A percentile compares a stretch with the other conserved stretches of the same genome.
phyloP scores from a whole-genome alignment of 2,113 vertebrate genomes.

The Sinocyclocheilus anshuiensis region DNA sequence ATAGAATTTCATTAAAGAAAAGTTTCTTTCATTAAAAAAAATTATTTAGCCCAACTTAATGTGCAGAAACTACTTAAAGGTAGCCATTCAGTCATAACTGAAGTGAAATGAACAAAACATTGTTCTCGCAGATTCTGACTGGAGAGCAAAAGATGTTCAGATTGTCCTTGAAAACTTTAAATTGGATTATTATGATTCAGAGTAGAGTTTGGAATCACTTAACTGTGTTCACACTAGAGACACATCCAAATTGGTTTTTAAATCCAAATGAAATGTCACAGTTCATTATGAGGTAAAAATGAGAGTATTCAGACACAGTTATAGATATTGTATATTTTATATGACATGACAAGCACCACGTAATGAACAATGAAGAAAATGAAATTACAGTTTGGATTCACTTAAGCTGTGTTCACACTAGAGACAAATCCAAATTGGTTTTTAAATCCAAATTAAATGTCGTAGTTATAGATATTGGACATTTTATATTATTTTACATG shows the following conservation, averaged over 20 bases:
- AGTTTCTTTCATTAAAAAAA: background rate
- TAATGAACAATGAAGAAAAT: background rate
- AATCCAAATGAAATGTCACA: background rate
- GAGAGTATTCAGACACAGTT: background rate
- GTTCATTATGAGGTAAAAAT: background rate
- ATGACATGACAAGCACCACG: background rate
- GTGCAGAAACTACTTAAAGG: background rate
- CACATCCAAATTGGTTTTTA: background rate
- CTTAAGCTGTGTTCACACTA: background rate
- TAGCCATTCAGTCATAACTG: background rate
- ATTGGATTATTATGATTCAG: background rate
- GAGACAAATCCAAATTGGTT: background rate
- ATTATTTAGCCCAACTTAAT: background rate
- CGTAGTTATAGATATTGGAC: background rate
- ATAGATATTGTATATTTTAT: background rate
- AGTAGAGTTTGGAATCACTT: background rate
- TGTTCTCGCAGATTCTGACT: background rate
- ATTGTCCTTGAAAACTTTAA: background rate
- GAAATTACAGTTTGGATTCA: background rate
- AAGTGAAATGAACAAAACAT: slow-evolving; percentile 10
- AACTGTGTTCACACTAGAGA: background rate
- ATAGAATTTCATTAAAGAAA: background rate
- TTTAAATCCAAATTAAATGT: background rate
- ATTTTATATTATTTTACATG: background rate
- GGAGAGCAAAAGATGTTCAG: background rate